Evolutionary conservation across 2,113 vertebrate genomes (phyloP).

Genomic region (Nycticorax nycticorax): DNA sequence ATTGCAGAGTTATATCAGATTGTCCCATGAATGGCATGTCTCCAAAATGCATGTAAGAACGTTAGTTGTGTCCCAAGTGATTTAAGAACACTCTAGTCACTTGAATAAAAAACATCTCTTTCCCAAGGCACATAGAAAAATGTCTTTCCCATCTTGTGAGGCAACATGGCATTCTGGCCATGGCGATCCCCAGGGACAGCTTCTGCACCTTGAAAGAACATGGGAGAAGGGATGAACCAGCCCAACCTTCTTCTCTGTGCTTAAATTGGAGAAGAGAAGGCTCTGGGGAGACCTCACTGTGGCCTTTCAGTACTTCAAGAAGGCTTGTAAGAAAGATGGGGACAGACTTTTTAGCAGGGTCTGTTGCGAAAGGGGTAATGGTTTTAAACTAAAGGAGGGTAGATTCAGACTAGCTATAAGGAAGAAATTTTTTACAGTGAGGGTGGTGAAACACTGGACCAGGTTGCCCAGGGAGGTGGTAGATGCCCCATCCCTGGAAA

Average conservation of each 20-base stretch:
- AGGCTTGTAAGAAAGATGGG: too few relatives aligned
- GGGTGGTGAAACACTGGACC: too few relatives aligned
- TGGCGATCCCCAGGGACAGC: neutral
- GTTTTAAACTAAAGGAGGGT: too few relatives aligned
- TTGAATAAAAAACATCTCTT: neutral
- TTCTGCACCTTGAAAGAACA: neutral
- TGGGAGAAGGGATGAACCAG: neutral
- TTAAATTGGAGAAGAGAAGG: neutral
- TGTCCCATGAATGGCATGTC: neutral
- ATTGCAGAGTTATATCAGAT: neutral
- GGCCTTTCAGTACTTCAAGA: too few relatives aligned
- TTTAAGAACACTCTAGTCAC: neutral
- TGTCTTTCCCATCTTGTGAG: neutral
- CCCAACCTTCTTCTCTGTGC: neutral
- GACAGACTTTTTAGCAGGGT: too few relatives aligned
- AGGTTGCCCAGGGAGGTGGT: too few relatives aligned
- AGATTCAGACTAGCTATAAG: too few relatives aligned
- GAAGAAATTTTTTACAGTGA: too few relatives aligned
- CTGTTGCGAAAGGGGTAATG: too few relatives aligned
- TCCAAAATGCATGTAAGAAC: neutral
- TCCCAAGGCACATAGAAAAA: neutral
- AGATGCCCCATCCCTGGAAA: too few relatives aligned
- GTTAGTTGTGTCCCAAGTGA: neutral
- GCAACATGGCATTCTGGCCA: neutral
- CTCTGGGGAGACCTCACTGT: too few relatives aligned